phyloP scores from a whole-genome alignment of 2,113 vertebrate species.

The Osmerus mordax region DNA sequence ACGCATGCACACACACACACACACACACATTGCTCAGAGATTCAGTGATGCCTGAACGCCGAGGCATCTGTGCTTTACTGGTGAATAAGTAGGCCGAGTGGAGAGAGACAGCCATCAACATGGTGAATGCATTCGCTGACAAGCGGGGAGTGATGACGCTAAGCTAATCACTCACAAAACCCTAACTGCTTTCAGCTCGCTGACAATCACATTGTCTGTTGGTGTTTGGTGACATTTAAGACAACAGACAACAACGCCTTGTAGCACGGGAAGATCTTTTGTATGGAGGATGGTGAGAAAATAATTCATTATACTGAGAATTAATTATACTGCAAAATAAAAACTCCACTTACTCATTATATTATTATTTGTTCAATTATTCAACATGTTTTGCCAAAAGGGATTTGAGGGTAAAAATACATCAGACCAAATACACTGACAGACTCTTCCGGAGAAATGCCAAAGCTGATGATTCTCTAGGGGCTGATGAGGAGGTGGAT shows the following conservation, averaged over 20 bases:
- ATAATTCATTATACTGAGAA: slow-evolving; percentile 6
- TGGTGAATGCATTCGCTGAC: slow-evolving; percentile 37
- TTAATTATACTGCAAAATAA: slow-evolving; percentile 47
- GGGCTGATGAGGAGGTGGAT: slow-evolving; percentile 54
- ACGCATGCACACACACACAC: neutral
- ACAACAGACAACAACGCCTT: slow-evolving; percentile 10
- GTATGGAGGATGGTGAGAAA: too few species aligned
- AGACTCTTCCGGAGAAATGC: slow-evolving; percentile 24
- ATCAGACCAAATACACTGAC: slow-evolving; percentile 40
- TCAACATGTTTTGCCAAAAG: slow-evolving; percentile 40
- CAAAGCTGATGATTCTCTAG: slow-evolving; percentile 39
- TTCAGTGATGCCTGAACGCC: slow-evolving; percentile 23
- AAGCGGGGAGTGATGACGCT: slow-evolving; percentile 30
- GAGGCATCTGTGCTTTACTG: slow-evolving; percentile 23
- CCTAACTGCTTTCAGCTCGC: slow-evolving; percentile 47
- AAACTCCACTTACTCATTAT: slow-evolving; percentile 57
- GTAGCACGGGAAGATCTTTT: slow-evolving; percentile 30
- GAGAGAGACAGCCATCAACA: slow-evolving; percentile 47
- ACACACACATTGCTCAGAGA: neutral
- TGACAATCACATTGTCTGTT: slow-evolving; percentile 16
- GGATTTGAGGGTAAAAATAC: slow-evolving; percentile 27
- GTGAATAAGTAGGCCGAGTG: slow-evolving; percentile 46
- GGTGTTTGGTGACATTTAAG: too few species aligned
- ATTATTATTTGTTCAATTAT: slow-evolving; percentile 47
- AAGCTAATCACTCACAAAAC: slow-evolving; percentile 44